Evolutionary conservation across 2,797 vertebrate genomes (phyloP).

Genomic region (Furcifer pardalis): DNA sequence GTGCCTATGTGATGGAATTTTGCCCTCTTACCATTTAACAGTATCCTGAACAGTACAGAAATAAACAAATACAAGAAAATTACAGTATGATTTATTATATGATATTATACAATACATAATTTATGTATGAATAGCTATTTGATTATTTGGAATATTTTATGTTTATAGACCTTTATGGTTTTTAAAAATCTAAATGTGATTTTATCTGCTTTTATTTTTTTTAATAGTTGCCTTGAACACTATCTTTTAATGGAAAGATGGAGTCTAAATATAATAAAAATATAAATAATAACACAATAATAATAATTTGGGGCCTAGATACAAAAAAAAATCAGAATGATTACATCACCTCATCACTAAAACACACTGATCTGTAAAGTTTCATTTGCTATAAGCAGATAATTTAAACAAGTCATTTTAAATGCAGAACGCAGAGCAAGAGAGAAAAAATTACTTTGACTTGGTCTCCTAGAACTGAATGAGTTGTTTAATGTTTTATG

Average conservation of each 20-base stretch:
- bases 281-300: neutral
- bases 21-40: neutral
- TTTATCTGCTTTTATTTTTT: too few species aligned
- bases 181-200: too few species aligned
- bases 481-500: constrained; percentile 39
- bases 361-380: neutral
- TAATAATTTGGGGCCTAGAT: neutral
- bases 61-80: neutral
- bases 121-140: too few species aligned
- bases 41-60: neutral
- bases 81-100: too few species aligned
- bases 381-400: neutral
- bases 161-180: too few species aligned
- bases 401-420: neutral
- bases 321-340: neutral
- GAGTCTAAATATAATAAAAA: too few species aligned
- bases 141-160: too few species aligned
- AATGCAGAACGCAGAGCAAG: neutral
- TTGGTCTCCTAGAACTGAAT: constrained; percentile 5
- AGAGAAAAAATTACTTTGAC: neutral
- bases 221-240: too few species aligned
- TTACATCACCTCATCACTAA: neutral
- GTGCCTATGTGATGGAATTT: neutral
- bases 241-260: too few species aligned
- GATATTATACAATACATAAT: too few species aligned